Evolutionary conservation across 2,888 invertebrate species (phyloP).

Genomic region (Tenthredo livida): DNA sequence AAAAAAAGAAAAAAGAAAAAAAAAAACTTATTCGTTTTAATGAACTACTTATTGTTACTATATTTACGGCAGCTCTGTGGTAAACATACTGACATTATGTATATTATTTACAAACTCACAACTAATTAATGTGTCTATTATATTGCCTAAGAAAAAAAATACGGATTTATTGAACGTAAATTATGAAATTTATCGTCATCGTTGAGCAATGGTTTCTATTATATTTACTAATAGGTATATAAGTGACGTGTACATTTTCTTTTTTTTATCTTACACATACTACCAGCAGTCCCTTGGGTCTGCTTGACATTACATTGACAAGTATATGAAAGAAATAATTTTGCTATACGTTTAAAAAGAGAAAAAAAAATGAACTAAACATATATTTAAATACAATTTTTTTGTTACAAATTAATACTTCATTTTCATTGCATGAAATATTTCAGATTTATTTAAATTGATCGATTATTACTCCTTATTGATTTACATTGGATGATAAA

Average conservation of each 20-base stretch:
- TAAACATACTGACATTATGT: slow-evolving; percentile 25
- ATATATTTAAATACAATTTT: not conserved
- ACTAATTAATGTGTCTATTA: slow-evolving; percentile 30
- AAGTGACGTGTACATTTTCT: slow-evolving; percentile 2
- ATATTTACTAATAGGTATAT: slow-evolving; percentile 38
- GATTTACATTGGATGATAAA: not conserved
- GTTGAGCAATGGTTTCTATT: slow-evolving; percentile 35
- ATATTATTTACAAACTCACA: slow-evolving; percentile 41
- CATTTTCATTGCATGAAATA: not conserved
- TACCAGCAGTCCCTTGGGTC: slow-evolving; percentile 7
- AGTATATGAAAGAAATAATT: slow-evolving; percentile 29
- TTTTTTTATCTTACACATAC: slow-evolving; percentile 32
- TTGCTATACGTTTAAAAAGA: not conserved
- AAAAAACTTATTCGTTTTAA: slow-evolving; percentile 27
- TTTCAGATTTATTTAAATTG: not conserved
- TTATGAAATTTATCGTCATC: slow-evolving; percentile 32
- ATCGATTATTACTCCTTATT: not conserved
- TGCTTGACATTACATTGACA: not conserved
- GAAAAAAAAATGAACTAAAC: not conserved
- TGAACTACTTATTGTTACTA: slow-evolving; percentile 14
- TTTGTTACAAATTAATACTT: not conserved
- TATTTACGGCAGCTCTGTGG: slow-evolving; percentile 43
- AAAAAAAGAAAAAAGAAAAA: too few species aligned
- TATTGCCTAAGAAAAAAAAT: slow-evolving; percentile 17
- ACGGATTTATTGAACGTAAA: slow-evolving; percentile 31